Percentiles rank a stretch among this genome's conserved stretches.
These are phyloP conservation scores for Ranitomeya variabilis DNA, from an alignment of 2,113 vertebrate species.

Conservation along the genomic window DNA sequence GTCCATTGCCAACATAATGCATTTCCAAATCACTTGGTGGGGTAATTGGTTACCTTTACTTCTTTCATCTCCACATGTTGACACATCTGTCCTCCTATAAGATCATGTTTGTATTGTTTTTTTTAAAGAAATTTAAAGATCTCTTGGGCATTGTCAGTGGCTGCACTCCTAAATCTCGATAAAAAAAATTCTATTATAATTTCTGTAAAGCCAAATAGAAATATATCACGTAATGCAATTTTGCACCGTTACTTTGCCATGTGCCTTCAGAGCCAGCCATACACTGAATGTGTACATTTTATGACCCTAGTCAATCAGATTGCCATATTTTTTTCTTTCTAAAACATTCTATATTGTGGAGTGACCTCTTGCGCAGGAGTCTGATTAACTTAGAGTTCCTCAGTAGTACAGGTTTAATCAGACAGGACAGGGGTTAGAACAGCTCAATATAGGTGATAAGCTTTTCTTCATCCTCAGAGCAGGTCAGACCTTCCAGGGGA, in stretches of 20 bases:
- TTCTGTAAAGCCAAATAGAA: not conserved
- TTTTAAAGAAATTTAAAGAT: too few species aligned
- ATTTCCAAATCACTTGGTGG: too few species aligned
- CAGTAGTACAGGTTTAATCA: constrained; percentile 80
- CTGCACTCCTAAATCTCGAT: too few species aligned
- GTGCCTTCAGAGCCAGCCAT: not conserved
- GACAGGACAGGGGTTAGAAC: constrained; percentile 92
- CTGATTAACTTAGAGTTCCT: constrained; percentile 86
- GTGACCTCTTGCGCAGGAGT: constrained; percentile 71
- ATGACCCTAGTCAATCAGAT: constrained; percentile 55
- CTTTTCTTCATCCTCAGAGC: constrained; percentile 89
- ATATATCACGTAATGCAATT: not conserved
- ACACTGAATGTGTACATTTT: not conserved
- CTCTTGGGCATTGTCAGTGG: too few species aligned
- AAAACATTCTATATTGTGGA: constrained; percentile 72
- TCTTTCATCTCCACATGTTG: too few species aligned
- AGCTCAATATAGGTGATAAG: constrained; percentile 92
- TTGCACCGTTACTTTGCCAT: not conserved
- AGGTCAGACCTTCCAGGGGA: constrained; percentile 80
- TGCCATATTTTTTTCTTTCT: constrained; percentile 63
- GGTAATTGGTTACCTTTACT: too few species aligned
- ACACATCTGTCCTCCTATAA: too few species aligned
- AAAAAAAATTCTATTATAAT: too few species aligned
- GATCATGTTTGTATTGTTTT: too few species aligned
- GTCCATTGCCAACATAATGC: too few species aligned